Conservation (phyloP, 2,113 vertebrate species). For the Caranx melampygus region DNA sequence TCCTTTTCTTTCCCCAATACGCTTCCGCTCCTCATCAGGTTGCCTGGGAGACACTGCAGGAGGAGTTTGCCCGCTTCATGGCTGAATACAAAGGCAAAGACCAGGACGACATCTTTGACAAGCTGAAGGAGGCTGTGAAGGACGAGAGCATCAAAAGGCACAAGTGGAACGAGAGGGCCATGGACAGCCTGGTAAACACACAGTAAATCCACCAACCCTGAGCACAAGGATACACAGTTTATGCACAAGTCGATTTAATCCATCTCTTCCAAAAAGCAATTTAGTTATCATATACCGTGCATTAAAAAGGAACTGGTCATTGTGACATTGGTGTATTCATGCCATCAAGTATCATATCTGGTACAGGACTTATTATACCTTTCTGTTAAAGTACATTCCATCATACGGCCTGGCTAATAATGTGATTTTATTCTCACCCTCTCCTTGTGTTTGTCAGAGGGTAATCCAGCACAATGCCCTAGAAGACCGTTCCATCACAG, state of each 20-base stretch:
- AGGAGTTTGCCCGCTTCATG: slow-evolving; percentile 99
- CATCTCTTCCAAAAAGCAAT: neutral
- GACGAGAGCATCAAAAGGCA: slow-evolving; percentile 98
- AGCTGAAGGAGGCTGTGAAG: slow-evolving; percentile 97
- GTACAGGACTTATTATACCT: neutral
- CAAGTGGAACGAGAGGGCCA: slow-evolving; percentile 96
- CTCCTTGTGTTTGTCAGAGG: slow-evolving; percentile 81
- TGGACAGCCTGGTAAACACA: slow-evolving; percentile 94
- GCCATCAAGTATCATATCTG: neutral
- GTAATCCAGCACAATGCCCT: slow-evolving; percentile 99
- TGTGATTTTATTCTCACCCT: slow-evolving; percentile 4
- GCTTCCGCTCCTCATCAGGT: slow-evolving; percentile 82
- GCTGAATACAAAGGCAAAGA: slow-evolving; percentile 97
- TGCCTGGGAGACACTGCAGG: slow-evolving; percentile 97
- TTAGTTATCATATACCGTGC: neutral
- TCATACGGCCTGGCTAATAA: neutral
- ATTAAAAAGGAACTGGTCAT: neutral
- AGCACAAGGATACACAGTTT: neutral
- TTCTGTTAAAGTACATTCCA: neutral
- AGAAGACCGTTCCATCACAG: slow-evolving; percentile 98
- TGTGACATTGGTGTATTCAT: neutral
- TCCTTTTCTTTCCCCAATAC: neutral
- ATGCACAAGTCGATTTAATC: neutral
- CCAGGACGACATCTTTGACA: slow-evolving; percentile 98
- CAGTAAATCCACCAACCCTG: slow-evolving; percentile 12